Conservation (phyloP, 2,888 invertebrate species). For the Drosophila lacicola region DNA sequence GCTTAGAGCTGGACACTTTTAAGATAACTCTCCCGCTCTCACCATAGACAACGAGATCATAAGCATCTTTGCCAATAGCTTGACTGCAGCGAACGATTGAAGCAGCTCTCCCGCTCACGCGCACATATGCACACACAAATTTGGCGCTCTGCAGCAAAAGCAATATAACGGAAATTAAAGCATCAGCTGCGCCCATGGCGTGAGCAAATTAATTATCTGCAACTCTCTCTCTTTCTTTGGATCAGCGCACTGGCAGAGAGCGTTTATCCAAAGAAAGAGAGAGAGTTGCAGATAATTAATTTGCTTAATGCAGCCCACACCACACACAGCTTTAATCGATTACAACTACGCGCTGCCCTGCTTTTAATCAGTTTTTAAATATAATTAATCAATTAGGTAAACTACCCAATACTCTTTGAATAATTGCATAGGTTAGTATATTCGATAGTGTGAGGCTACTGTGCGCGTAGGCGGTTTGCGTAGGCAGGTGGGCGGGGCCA, state of each 20-base stretch:
- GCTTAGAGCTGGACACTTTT: not conserved
- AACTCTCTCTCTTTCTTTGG: slow-evolving; percentile 2
- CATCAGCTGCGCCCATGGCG: not conserved
- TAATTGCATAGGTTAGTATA: slow-evolving; percentile 4
- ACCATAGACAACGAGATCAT: not conserved
- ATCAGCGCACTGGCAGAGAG: slow-evolving; percentile 4
- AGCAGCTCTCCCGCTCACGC: not conserved
- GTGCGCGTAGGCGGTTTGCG: slow-evolving; percentile 20
- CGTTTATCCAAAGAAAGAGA: too few species aligned
- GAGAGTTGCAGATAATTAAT: too few species aligned
- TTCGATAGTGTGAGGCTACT: slow-evolving; percentile 34
- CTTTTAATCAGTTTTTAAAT: slow-evolving; percentile 16
- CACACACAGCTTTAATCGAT: not conserved
- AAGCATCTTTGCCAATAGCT: not conserved
- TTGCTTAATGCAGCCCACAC: not conserved
- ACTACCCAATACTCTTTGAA: slow-evolving; percentile 13
- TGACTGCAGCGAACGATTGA: not conserved
- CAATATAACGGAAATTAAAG: slow-evolving; percentile 1
- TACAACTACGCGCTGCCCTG: not conserved
- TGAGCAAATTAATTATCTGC: slow-evolving; percentile 18
- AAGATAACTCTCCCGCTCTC: not conserved
- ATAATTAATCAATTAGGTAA: slow-evolving; percentile 2
- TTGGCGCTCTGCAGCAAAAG: not conserved
- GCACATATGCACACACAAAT: too few species aligned
- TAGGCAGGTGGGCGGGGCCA: slow-evolving; percentile 3